Evolutionary conservation across 1,140 invertebrate genomes (phyloP).

Genomic region (Calosoma granatense): DNA sequence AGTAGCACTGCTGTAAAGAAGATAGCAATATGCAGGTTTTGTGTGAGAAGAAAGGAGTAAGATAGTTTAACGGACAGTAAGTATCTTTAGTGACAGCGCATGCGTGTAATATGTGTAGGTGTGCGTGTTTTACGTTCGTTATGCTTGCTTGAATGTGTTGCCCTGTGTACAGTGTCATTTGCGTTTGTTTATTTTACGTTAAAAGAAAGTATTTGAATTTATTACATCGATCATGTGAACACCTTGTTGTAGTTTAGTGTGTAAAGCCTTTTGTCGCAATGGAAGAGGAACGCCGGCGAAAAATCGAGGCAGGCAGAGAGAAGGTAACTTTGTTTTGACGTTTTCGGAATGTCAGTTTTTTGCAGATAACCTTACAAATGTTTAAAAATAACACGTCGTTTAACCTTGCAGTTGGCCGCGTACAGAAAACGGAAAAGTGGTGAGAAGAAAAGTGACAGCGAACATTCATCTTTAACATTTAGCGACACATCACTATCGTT

Average conservation of each 20-base stretch:
- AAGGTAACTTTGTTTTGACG: slow-evolving; percentile 15
- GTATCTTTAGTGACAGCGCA: background rate
- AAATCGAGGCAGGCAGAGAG: slow-evolving; percentile 16
- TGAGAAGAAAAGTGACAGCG: slow-evolving; percentile 7
- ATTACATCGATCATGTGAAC: background rate
- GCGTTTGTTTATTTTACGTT: background rate
- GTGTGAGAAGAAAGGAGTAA: no score
- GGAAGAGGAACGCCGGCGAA: slow-evolving; percentile 14
- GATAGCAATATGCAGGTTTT: no score
- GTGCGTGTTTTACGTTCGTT: background rate
- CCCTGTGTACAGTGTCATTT: background rate
- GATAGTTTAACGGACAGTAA: no score
- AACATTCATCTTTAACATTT: slow-evolving; percentile 8
- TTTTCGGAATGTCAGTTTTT: slow-evolving; percentile 6
- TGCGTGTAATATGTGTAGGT: background rate
- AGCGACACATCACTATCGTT: slow-evolving; percentile 12
- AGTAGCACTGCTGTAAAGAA: no score
- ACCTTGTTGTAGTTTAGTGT: background rate
- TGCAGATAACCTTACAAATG: slow-evolving; percentile 12
- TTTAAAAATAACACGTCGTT: slow-evolving; percentile 11
- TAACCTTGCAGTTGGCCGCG: slow-evolving; percentile 12
- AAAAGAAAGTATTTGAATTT: background rate
- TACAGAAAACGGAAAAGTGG: slow-evolving; percentile 16
- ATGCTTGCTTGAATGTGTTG: background rate
- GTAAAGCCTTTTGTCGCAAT: background rate